Evolutionary conservation across 2,113 vertebrate genomes (phyloP), one percentile per base, ranked within the genome.

Genomic region (Macroglossus sobrinus): DNA sequence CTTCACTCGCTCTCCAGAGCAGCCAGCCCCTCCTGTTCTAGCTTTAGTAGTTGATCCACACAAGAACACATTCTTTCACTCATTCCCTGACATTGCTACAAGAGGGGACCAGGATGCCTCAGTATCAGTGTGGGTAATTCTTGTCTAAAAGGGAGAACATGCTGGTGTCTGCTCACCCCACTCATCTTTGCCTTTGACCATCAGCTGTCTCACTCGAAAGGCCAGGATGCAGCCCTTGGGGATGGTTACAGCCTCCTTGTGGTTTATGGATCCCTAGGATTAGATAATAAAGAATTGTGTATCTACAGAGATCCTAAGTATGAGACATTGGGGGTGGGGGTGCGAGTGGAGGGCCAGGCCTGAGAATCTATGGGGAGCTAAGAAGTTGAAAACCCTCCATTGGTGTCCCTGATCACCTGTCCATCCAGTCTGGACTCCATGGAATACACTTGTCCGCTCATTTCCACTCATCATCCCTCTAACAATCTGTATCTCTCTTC

Each of bases 151-250:
- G n/a, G 11, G 21, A 68, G n/a, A 64, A 0, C 5, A 18, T 35
- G 79, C 75, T 74, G n/a, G 0, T 19, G 45, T 88, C n/a, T 78
- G 5, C 98, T 98, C 69, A 98, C 98, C 26, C 98, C 98, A 98
- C 43, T 1, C 18, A 14, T 74, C 43, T 35, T 0, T 93, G 81
- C 97, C 79, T 21, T 0, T 35, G 26, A 98, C 96, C 24, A 0
- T 2, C 79, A 99, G 50, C 4, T 69, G 96, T 33, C 97, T 97
- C 33, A 95, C 89, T 61, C 57, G 97, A 90, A 98, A 99, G 0
- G 98, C 98, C 94, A 99, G 84, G 5, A 97, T 96, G 50, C 98
- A 99, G 96, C 97, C 97, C 87, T 98, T 97, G 94, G 98, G 98
- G 16, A 98, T 98, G 10, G 96, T 97, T 11, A 98, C 38, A 47